Evolutionary conservation across 2,888 invertebrate genomes (phyloP), one percentile per base, ranked within the genome.

Genomic region (Nephrotoma flavescens): DNA sequence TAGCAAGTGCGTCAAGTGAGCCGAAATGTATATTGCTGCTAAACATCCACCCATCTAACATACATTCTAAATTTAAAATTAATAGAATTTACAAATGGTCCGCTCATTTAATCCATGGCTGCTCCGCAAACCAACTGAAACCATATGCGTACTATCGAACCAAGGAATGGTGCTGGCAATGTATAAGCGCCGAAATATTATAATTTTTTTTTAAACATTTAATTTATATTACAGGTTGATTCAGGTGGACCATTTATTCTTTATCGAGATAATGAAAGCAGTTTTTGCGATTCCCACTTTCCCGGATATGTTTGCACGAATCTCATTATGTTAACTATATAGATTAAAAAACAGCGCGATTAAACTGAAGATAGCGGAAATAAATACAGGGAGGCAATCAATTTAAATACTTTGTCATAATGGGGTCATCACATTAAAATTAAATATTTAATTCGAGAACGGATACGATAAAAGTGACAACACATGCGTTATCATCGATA

Each of bases 211-310:
- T 3, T 0, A 31, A 31, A 31, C 31, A 31, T 31, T 31, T 3
- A 31, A 31, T 15, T 84, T 85, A 44, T 7, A 15, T 57, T 31
- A n/a, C 6, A 87, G 86, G 87, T 86, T 84, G 86, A 87, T 87
- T 87, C 87, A 4, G 86, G 87, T 47, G 87, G 86, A 7, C 86
- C 87, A 42, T 84, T 87, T 47, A 85, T 85, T 5, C 19, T 15
- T 0, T 9, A 71, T 42, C 45, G 15, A 42, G 42, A 44, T 83
- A 15, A 86, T 83, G 41, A 42, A n/a, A 42, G 0, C 9, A 1
- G 11, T 71, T 71, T 1, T 19, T 71, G 71, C 31, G 31, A 7
- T 71, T 7, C 9, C 0, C 9, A 86, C 86, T 12, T 31, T 42
- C 11, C 86, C 86, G 7, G 86, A 87, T 83, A 86, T 86, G 11